phyloP scores from a whole-genome alignment of 2,113 vertebrate species.

The Sceloporus undulatus region DNA sequence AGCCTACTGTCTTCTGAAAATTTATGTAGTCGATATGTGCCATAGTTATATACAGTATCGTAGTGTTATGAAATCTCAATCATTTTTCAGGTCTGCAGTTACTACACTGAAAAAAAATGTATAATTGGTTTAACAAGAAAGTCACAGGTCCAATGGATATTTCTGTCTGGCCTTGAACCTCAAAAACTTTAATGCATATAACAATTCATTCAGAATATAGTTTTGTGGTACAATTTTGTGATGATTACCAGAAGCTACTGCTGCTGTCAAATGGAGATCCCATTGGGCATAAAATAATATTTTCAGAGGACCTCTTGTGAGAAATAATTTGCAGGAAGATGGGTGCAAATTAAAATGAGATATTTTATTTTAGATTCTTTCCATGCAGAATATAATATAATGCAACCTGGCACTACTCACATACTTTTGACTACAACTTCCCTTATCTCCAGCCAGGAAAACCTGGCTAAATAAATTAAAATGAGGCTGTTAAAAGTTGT shows the following conservation, averaged over 20 bases:
- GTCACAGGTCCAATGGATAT: not conserved
- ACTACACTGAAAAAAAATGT: not conserved
- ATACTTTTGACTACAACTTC: not conserved
- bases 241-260: not conserved
- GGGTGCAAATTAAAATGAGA: not conserved
- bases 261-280: not conserved
- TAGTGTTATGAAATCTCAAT: slow-evolving; percentile 35
- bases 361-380: too few species aligned
- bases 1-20: not conserved
- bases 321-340: not conserved
- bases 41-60: not conserved
- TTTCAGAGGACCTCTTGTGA: not conserved
- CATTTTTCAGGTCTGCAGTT: slow-evolving; percentile 28
- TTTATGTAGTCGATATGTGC: not conserved
- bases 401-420: not conserved
- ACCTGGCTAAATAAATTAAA: not conserved
- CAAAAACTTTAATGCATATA: not conserved
- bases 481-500: not conserved
- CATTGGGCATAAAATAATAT: slow-evolving; percentile 5
- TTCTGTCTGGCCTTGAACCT: not conserved
- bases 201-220: not conserved
- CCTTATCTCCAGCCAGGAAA: not conserved
- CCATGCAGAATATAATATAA: not conserved
- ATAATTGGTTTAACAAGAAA: fast-evolving
- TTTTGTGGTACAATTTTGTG: not conserved